phyloP scores from a whole-genome alignment of 2,797 vertebrate species.

The Etheostoma nigrum region DNA sequence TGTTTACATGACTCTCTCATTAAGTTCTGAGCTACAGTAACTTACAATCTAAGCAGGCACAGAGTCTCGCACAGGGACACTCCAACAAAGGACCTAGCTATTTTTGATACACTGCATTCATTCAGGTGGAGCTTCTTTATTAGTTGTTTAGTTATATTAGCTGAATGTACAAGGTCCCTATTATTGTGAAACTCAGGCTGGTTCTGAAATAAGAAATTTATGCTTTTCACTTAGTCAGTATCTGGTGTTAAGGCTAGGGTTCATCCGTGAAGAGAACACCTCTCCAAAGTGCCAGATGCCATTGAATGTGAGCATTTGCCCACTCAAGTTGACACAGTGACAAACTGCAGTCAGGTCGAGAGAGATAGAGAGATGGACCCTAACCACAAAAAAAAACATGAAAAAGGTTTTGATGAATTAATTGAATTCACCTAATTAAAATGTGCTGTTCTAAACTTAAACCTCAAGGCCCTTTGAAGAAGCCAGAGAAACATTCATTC shows the following conservation, averaged over 20 bases:
- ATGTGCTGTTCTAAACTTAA: conserved; percentile 29
- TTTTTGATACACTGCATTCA: conserved; percentile 44
- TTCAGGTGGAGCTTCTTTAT: conserved; percentile 37
- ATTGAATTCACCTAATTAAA: conserved; percentile 20
- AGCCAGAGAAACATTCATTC: conserved; percentile 28
- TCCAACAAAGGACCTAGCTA: conserved; percentile 57
- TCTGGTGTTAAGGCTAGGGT: too few species aligned
- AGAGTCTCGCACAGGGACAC: conserved; percentile 42
- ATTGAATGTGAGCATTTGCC: too few species aligned
- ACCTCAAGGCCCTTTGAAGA: conserved; percentile 42
- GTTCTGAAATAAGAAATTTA: conserved; percentile 38
- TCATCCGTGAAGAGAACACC: too few species aligned
- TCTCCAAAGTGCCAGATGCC: too few species aligned
- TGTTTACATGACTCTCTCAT: conserved; percentile 23
- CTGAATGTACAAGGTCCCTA: conserved; percentile 38
- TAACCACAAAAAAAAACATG: not conserved
- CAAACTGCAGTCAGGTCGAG: too few species aligned
- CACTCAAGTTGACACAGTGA: too few species aligned
- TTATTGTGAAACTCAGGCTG: conserved; percentile 18
- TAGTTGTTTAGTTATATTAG: not conserved
- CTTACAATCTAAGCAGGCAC: conserved; percentile 1
- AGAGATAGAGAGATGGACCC: too few species aligned
- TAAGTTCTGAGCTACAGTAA: conserved; percentile 2
- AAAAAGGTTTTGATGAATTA: conserved; percentile 1
- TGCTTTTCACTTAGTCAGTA: conserved; percentile 15